Conservation (phyloP, 2,797 vertebrate species). For the Pachyuromys duprasi region DNA sequence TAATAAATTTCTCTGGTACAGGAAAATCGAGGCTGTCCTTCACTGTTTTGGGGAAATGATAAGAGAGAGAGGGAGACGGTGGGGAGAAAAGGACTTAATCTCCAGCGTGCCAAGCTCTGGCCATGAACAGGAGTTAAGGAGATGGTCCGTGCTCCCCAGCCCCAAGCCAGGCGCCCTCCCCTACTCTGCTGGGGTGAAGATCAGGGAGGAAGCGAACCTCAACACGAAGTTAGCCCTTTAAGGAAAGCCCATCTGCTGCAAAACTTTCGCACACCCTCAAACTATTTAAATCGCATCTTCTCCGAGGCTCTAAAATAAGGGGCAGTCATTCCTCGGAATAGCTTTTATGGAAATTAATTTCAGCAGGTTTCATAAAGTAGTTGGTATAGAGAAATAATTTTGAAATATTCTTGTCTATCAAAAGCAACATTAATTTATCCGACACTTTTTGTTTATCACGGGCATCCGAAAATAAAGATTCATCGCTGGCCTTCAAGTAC, state of each 20-base stretch:
- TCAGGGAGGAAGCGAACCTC: not conserved
- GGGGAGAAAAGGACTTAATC: not conserved
- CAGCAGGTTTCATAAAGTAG: constrained; percentile 4
- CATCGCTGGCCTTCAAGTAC: not conserved
- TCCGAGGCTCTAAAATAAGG: not conserved
- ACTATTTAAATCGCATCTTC: not conserved
- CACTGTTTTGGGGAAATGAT: not conserved
- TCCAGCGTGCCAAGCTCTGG: not conserved
- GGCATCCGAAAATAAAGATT: not conserved
- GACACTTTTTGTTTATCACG: not conserved
- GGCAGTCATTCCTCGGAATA: not conserved
- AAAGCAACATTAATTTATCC: not conserved
- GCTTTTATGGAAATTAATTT: not conserved
- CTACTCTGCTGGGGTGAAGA: not conserved
- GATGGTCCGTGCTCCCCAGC: not conserved
- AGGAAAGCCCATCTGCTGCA: not conserved
- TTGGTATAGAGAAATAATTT: not conserved
- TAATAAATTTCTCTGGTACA: constrained; percentile 15
- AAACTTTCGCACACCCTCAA: not conserved
- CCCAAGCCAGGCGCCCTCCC: not conserved
- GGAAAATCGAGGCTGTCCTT: not conserved
- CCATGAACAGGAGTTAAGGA: not conserved
- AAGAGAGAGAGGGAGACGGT: not conserved
- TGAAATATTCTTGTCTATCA: not conserved
- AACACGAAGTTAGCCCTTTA: not conserved